Percentiles rank a stretch among this genome's conserved stretches.
Conservation (phyloP, 2,888 invertebrate genomes). For the Stenodema calcarata region DNA sequence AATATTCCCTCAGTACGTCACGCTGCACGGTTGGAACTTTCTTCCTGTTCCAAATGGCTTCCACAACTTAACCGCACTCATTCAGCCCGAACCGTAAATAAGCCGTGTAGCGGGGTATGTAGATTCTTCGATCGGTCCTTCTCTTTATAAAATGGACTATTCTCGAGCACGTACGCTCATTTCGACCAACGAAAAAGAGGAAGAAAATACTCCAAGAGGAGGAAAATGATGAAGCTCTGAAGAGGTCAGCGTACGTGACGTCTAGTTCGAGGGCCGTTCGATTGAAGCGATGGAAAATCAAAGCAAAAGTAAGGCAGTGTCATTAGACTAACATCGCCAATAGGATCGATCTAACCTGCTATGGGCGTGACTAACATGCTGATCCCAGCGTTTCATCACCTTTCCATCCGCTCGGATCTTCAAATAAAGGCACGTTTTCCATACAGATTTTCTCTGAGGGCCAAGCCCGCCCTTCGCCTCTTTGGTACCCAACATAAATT, state of each 20-base stretch:
- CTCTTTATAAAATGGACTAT: background rate
- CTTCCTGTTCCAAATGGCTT: too few relatives aligned
- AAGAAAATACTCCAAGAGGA: background rate
- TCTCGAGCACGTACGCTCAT: background rate
- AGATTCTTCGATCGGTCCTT: too few relatives aligned
- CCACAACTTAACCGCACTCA: too few relatives aligned
- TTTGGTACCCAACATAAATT: slow-evolving; percentile 39
- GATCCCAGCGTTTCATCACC: slow-evolving; percentile 13
- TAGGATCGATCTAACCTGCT: slow-evolving; percentile 23
- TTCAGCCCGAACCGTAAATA: too few relatives aligned
- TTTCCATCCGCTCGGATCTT: background rate
- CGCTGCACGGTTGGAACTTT: too few relatives aligned
- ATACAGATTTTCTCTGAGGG: slow-evolving; percentile 41
- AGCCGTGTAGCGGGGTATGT: too few relatives aligned
- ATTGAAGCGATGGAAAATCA: slow-evolving; percentile 6
- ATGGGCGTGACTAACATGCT: slow-evolving; percentile 40
- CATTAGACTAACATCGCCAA: slow-evolving; percentile 44
- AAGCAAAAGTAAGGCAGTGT: slow-evolving; percentile 23
- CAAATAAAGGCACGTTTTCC: slow-evolving; percentile 44
- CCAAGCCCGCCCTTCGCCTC: background rate
- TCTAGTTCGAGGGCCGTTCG: background rate
- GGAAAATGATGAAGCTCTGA: slow-evolving; percentile 18
- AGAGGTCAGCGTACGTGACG: slow-evolving; percentile 28
- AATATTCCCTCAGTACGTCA: too few relatives aligned
- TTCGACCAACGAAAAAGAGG: background rate